These are phyloP conservation scores for Eledona agricola DNA, from an alignment of 2,888 invertebrate species.

Conservation along the genomic window DNA sequence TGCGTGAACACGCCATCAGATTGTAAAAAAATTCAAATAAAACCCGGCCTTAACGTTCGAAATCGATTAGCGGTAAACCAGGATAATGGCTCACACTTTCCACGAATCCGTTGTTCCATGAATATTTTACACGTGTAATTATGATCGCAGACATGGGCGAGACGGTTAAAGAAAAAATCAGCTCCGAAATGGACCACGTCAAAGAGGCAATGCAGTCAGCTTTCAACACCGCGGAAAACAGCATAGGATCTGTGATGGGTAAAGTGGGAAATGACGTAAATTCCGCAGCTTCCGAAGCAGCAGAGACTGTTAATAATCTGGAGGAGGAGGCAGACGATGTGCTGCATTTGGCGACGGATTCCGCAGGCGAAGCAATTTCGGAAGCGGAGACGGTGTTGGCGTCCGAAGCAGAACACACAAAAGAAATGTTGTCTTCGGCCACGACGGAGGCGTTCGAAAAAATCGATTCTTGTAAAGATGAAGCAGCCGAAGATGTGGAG, in stretches of 20 bases:
- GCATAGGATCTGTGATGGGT: constrained; percentile 53
- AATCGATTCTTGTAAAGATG: constrained; percentile 23
- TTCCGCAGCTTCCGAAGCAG: constrained; percentile 47
- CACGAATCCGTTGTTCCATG: neutral
- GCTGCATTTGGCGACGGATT: constrained; percentile 47
- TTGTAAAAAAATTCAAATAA: constrained; percentile 18
- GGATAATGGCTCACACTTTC: neutral
- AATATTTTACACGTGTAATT: too few relatives aligned
- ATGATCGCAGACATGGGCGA: constrained; percentile 56
- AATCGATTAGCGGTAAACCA: constrained; percentile 1
- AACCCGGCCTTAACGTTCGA: constrained; percentile 3
- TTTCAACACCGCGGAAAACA: constrained; percentile 55
- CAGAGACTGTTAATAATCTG: constrained; percentile 44
- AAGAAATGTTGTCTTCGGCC: constrained; percentile 37
- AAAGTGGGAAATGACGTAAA: constrained; percentile 57
- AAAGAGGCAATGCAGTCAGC: constrained; percentile 56
- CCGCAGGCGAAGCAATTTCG: constrained; percentile 54
- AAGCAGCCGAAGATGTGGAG: constrained; percentile 38
- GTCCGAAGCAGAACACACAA: constrained; percentile 52
- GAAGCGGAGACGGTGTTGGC: constrained; percentile 57
- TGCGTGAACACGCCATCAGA: constrained; percentile 39
- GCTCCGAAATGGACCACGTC: constrained; percentile 54
- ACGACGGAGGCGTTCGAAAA: constrained; percentile 28
- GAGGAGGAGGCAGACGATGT: constrained; percentile 51
- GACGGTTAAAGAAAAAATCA: constrained; percentile 53